Percentiles rank a stretch among this genome's conserved stretches.
Evolutionary conservation across 2,888 invertebrate species (phyloP).

Genomic region (Villa cingulata): DNA sequence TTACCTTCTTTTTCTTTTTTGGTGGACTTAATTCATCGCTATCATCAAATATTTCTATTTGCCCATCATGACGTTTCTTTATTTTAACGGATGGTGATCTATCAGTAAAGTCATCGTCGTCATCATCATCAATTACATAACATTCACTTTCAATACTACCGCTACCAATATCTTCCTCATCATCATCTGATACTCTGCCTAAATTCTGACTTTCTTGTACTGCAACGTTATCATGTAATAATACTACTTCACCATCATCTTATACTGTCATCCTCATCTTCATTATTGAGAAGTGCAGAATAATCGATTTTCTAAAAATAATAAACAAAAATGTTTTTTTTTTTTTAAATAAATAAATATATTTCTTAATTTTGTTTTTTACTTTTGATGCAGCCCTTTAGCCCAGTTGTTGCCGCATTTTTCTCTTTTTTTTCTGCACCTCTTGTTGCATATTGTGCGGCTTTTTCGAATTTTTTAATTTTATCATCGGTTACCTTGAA

Average conservation of each 20-base stretch:
- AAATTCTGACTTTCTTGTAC: conserved; percentile 27
- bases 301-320: conserved; percentile 28
- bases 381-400: conserved; percentile 36
- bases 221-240: conserved; percentile 41
- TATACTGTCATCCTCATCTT: conserved; percentile 25
- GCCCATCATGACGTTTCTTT: too few species aligned
- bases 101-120: too few species aligned
- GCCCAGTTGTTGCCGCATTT: conserved; percentile 29
- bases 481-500: conserved; percentile 32
- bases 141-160: too few species aligned
- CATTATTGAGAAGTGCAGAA: conserved; percentile 27
- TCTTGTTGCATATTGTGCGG: conserved; percentile 15
- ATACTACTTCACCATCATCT: conserved; percentile 36
- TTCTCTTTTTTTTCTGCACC: conserved; percentile 13
- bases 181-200: conserved; percentile 18
- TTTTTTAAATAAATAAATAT: background rate
- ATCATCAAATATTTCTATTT: too few species aligned
- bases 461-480: conserved; percentile 26
- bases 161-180: background rate
- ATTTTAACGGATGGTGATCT: too few species aligned
- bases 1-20: too few species aligned
- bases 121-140: too few species aligned
- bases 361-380: background rate
- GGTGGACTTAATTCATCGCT: too few species aligned
- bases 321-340: background rate